phyloP scores from a whole-genome alignment of 2,113 vertebrate species.

The Hemicordylus capensis region DNA sequence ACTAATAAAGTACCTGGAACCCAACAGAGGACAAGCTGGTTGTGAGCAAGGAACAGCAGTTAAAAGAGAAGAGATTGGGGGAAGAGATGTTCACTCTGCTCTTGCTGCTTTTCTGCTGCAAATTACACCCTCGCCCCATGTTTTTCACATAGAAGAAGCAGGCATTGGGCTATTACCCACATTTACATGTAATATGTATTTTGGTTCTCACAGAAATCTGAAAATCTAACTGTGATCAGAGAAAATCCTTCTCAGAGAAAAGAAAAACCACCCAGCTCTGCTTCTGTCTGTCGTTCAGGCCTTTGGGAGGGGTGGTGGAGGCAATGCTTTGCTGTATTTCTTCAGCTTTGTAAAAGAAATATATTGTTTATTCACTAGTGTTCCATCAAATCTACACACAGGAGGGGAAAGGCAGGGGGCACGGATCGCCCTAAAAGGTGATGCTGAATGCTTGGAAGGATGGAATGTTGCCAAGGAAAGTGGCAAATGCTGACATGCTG shows the following conservation, averaged over 20 bases:
- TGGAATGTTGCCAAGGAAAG: not conserved
- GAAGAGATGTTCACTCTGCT: not conserved
- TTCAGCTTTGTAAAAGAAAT: not conserved
- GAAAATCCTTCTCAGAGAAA: not conserved
- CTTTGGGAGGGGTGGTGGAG: not conserved
- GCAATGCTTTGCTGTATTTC: not conserved
- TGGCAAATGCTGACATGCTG: constrained; percentile 12
- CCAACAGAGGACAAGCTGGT: not conserved
- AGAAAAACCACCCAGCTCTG: not conserved
- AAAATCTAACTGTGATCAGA: not conserved
- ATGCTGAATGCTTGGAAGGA: not conserved
- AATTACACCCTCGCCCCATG: not conserved
- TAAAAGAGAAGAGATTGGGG: not conserved
- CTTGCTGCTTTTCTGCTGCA: not conserved
- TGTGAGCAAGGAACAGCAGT: not conserved
- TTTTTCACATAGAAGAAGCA: not conserved
- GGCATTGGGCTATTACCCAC: not conserved
- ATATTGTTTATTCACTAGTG: not conserved
- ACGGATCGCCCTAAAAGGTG: not conserved
- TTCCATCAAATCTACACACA: not conserved
- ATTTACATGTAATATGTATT: not conserved
- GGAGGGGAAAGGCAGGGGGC: not conserved
- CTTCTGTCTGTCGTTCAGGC: not conserved
- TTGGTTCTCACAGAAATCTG: not conserved
- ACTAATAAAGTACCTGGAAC: not conserved